Evolutionary conservation across 1,140 invertebrate species (phyloP), one percentile per base, ranked within the genome.

Genomic region (Pinna nobilis): DNA sequence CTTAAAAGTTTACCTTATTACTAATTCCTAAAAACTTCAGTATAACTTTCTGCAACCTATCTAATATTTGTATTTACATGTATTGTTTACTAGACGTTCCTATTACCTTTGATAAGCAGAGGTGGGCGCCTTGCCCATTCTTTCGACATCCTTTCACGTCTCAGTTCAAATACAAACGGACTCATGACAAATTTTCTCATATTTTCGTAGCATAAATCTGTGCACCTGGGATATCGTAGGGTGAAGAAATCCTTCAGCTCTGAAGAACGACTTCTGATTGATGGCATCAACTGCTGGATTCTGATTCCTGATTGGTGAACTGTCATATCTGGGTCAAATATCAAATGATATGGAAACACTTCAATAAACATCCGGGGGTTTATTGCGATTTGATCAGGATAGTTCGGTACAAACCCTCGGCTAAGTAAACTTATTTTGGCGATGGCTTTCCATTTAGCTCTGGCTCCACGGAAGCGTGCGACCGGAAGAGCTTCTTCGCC

Each of bases 241-340:
- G 77, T 76, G 49, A 90, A 82, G 39, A 86, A 83, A 47, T 79
- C 70, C 7, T 65, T 69, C 32, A 86, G 59, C 1, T 68, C 59
- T 85, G 90, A 20, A 28, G 70, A 66, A 37, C 75, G 51, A 93
- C 81, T 65, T 91, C 91, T 0, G 95, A 96, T 83, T 96, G 92
- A n/a, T 95, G 92, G 15, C 94, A 93, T 82, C 57, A 84, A 32
- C 60, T 76, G 74, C 41, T 82, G 76, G 3, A 83, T 70, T 13
- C 61, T 71, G 23, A 74, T 73, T 33, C 89, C 89, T 47, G 84
- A 83, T 68, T 90, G 89, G 25, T 85, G 78, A 7, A 90, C 71
- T 47, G 79, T 79, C 70, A 90, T 78, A 9, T 87, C 76, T 20
- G 71, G 55, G 71, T 89, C 84, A 65, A 90, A 87, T 18, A 89